phyloP scores from a whole-genome alignment of 2,113 vertebrate species.

The Pygoscelis antarcticus region DNA sequence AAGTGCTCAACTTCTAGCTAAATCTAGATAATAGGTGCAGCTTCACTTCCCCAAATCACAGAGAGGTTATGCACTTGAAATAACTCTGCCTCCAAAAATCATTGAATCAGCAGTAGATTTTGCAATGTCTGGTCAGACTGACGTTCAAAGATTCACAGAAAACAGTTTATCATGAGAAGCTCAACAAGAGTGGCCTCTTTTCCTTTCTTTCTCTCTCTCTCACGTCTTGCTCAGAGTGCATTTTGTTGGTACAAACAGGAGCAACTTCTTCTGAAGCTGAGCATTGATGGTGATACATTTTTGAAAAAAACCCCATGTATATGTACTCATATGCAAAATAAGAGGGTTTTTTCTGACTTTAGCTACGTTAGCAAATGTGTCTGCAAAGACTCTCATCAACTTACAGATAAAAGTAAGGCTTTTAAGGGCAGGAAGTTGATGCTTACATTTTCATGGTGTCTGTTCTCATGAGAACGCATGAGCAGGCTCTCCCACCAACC shows the following conservation, averaged over 20 bases:
- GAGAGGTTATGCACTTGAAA: background rate
- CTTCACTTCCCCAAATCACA: background rate
- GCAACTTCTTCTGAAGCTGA: background rate
- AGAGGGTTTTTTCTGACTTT: background rate
- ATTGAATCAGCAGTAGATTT: background rate
- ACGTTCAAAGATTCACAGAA: background rate
- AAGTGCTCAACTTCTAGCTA: slow-evolving; percentile 31
- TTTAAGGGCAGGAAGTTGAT: background rate
- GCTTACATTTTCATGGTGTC: background rate
- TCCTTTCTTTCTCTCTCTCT: background rate
- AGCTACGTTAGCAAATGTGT: background rate
- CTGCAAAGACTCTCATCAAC: background rate
- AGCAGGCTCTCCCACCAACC: background rate
- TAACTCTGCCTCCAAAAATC: background rate
- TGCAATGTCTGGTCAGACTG: background rate
- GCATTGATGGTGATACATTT: fast-evolving
- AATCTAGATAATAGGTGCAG: slow-evolving; percentile 37
- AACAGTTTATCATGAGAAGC: background rate
- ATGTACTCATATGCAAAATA: background rate
- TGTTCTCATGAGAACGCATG: background rate
- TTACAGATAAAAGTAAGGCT: background rate
- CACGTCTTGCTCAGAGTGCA: background rate
- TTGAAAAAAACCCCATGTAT: background rate
- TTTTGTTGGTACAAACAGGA: background rate
- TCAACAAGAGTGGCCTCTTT: background rate